phyloP scores from a whole-genome alignment of 2,888 invertebrate genomes.

The Mystacides longicornis region DNA sequence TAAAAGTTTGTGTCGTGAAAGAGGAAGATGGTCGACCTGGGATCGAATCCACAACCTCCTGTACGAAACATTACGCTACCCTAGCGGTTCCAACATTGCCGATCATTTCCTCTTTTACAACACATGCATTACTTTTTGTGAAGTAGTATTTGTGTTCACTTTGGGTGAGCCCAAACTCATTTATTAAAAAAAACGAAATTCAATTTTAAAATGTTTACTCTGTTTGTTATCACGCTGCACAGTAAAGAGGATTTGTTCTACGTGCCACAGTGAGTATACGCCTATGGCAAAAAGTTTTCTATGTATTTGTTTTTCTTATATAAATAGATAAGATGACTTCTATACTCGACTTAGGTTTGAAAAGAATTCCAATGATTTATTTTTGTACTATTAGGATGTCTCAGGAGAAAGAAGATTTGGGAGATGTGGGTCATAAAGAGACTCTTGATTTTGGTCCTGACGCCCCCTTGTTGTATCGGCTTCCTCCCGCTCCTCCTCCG shows the following conservation, averaged over 20 bases:
- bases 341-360: not conserved
- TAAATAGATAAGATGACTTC: not conserved
- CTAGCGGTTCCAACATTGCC: no score
- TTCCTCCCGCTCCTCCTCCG: conserved; percentile 38
- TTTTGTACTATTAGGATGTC: conserved; percentile 39
- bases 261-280: conserved; percentile 19
- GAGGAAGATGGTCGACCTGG: no score
- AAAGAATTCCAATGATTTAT: no score
- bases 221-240: conserved; percentile 13
- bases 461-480: conserved; percentile 41
- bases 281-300: not conserved
- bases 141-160: no score
- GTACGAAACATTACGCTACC: no score
- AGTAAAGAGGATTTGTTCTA: conserved; percentile 18
- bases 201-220: no score
- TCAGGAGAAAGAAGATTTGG: conserved; percentile 35
- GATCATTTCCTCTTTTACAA: no score
- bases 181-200: no score
- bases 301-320: not conserved
- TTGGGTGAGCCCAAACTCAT: no score
- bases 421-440: conserved; percentile 32
- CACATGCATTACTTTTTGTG: no score
- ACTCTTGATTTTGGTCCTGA: conserved; percentile 35
- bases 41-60: no score
- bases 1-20: no score